Base-by-base conservation (phyloP, 2,888 invertebrate genomes). In the Euplexia lucipara region DNA sequence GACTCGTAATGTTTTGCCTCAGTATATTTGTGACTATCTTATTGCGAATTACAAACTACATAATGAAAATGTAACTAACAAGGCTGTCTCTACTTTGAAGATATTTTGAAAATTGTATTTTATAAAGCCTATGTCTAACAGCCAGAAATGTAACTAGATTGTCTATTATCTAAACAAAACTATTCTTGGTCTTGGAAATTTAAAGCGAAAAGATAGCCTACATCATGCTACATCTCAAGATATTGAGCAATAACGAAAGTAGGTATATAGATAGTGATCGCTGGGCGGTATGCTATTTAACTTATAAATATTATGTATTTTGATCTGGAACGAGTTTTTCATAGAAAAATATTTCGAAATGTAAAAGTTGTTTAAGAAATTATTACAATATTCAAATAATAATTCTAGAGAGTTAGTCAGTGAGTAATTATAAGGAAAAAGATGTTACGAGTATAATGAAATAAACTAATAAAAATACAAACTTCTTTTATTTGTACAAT, bases 371-470 rank as follows among this genome's bases (percentile, higher is more conserved):
- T 92, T 90, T 92, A 92, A 90, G 90, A 92, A 91, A 92, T 91
- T 91, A 92, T 90, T 91, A 89, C 91, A 92, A 89, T 91, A 92
- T 92, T 93, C 93, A 91, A 94, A 93, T 93, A 92, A 93, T 91
- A 91, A 92, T 90, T 92, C 90, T 95, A 95, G 95, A 88, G 86
- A 93, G 92, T 91, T 94, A 95, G 95, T 85, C 91, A 88, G 92
- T 91, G 93, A 93, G 90, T 94, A 92, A 91, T 85, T 90, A 81
- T 93, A 94, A 94, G 93, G n/a, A 86, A 83, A 89, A 91, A 90
- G 90, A 95, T 95, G 95, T 95, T 95, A 95, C 89, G 92, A 95
- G 89, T 94, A 94, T 93, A 93, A 94, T 93, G 86, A 93, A 94
- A 90, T 93, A 92, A 94, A 92, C 84, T 89, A 91, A 92, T 89